Evolutionary conservation across 2,888 invertebrate genomes (phyloP), one percentile per base, ranked within the genome.

Genomic region (Fragum fragum): DNA sequence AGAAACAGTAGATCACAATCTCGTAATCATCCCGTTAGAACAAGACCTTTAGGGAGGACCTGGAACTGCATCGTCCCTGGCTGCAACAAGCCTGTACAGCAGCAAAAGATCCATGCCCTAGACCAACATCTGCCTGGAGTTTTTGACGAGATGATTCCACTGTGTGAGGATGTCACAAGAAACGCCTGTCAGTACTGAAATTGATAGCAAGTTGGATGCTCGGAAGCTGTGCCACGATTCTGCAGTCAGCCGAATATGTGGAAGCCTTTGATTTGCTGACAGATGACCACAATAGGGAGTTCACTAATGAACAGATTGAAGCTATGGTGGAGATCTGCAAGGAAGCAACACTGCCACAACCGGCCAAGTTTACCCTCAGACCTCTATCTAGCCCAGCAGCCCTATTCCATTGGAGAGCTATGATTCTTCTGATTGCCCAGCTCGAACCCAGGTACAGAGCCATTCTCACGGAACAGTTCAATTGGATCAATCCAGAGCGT

Each of bases 381-480:
- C 47, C 57, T 14, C 57, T 57, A 5, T 23, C 23, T 23, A 57
- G 57, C 57, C 57, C 21, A n/a, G 57, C 57, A 57, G 57, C 57
- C 57, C 57, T 21, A 57, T 57, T 57, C 57, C n/a, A n/a, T n/a
- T n/a, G n/a, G n/a, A n/a, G n/a, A n/a, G n/a, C n/a, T 21, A 57
- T 57, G 57, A 47, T 26, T 23, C 11, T 57, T 23, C n/a, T 57
- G 57, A 57, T 57, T 23, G 57, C 57, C 57, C 57, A 57, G n/a
- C 26, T 57, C 5, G 57, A 57, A n/a, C 57, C 57, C 57, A 21
- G 57, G 21, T 57, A 57, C 57, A 11, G 57, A 23, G 9, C 21
- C 5, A 26, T 23, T 11, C 57, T 57, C 1, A 6, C 1, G 6
- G 57, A 57, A 26, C 57, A 57, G 14, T 57, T 57, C 57, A n/a